phyloP scores from a whole-genome alignment of 2,888 invertebrate genomes.

The Macrosoma leucophasiata region DNA sequence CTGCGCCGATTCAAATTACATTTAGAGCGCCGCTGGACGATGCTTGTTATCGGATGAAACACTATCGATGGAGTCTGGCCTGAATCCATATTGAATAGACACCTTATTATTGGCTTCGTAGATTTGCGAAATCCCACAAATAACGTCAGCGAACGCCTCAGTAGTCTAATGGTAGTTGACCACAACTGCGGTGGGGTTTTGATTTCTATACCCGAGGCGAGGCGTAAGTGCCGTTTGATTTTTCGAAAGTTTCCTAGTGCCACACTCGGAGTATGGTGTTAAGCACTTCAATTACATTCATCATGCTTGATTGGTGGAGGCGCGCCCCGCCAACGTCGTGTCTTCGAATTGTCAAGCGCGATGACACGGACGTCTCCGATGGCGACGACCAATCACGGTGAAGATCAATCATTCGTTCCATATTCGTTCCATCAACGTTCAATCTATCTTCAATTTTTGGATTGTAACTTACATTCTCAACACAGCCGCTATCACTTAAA shows the following conservation, averaged over 20 bases:
- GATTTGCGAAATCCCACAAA: conserved; percentile 1
- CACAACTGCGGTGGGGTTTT: not conserved
- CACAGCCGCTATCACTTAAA: too few species aligned
- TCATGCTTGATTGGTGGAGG: too few species aligned
- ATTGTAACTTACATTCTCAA: too few species aligned
- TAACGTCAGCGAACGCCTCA: not conserved
- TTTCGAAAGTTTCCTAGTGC: not conserved
- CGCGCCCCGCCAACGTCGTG: too few species aligned
- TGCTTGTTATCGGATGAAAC: conserved; percentile 46
- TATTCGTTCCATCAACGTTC: too few species aligned
- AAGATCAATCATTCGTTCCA: too few species aligned
- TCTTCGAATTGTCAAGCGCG: too few species aligned
- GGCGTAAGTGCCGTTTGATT: not conserved
- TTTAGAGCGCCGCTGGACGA: conserved; percentile 9
- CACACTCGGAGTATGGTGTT: not conserved
- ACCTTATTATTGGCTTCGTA: conserved; percentile 9
- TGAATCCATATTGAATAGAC: conserved; percentile 33
- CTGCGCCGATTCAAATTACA: conserved; percentile 12
- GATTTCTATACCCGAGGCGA: not conserved
- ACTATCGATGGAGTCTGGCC: conserved; percentile 40
- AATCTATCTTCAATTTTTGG: too few species aligned
- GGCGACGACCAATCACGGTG: too few species aligned
- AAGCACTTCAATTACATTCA: too few species aligned
- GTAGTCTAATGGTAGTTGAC: not conserved
- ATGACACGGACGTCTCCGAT: too few species aligned